phyloP scores from a whole-genome alignment of 2,888 invertebrate genomes.

The Cylloceria caligata region DNA sequence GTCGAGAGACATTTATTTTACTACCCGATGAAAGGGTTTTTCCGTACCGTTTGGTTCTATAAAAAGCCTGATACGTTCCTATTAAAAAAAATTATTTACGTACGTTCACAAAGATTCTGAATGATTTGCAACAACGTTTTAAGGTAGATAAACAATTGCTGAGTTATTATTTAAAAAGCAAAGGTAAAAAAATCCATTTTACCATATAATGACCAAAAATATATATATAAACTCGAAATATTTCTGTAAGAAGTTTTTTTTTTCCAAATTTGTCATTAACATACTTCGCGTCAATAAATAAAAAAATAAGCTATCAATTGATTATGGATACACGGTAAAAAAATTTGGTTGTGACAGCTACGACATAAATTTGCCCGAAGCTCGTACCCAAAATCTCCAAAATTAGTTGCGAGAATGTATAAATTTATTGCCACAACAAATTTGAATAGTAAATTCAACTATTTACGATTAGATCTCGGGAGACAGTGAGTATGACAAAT shows the following conservation, averaged over 20 bases:
- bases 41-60: not conserved
- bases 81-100: no score
- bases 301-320: not conserved
- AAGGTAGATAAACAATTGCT: not conserved
- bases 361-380: no score
- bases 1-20: not conserved
- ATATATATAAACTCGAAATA: not conserved
- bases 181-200: no score
- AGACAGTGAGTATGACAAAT: no score
- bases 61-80: not conserved
- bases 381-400: no score
- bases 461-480: no score
- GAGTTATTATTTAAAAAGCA: not conserved
- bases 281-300: not conserved
- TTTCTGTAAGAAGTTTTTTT: not conserved
- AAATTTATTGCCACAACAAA: no score
- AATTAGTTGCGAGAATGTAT: no score
- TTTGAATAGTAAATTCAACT: no score
- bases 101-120: not conserved
- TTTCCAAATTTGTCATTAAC: not conserved
- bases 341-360: no score
- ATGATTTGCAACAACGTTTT: not conserved
- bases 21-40: not conserved
- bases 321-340: not conserved
- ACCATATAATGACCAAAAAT: no score